Evolutionary conservation across 2,113 vertebrate species (phyloP), one percentile per base, ranked within the genome.

Genomic region (Spea multiplicata): DNA sequence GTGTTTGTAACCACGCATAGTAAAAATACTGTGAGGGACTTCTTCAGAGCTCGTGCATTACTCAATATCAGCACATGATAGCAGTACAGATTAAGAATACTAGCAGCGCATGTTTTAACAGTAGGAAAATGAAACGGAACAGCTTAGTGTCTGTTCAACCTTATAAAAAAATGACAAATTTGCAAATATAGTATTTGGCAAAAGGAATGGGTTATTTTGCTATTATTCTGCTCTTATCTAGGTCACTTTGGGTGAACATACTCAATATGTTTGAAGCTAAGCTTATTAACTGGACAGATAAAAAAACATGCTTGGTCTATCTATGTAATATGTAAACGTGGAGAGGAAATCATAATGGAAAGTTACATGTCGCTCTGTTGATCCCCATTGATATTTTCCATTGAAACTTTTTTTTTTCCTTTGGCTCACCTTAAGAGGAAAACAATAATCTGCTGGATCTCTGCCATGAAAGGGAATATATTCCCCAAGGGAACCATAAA

Each of bases 331-430:
- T 10, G 69, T 70, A 49, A 70, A 69, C 8, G 46, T 13, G 50
- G 75, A 62, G 66, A 55, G 64, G 71, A 74, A 61, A 66, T 68
- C 44, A 67, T 73, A 67, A 73, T 73, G 62, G 71, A 80, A 80
- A 80, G 16, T 49, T 44, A 67, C 65, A 68, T n/a, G 50, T 66
- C 74, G 52, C 52, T 50, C 50, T 14, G 9, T 66, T 65, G 71
- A 66, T 66, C 77, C 52, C 45, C 65, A 67, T n/a, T 68, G 71
- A 66, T 74, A 80, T 66, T 80, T 80, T 80, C 78, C 65, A 74
- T 67, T 80, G 62, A 61, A 50, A 61, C n/a, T 66, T 79, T 72
- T 59, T 59, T 59, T 13, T 13, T 52, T 55, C 70, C 70, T 45
- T 79, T 79, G 62, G 77, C 70, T 79, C 70, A 46, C 50, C 45